Evolutionary conservation across 2,113 vertebrate species (phyloP), one percentile per base, ranked within the genome.

Genomic region (Helogale parvula): DNA sequence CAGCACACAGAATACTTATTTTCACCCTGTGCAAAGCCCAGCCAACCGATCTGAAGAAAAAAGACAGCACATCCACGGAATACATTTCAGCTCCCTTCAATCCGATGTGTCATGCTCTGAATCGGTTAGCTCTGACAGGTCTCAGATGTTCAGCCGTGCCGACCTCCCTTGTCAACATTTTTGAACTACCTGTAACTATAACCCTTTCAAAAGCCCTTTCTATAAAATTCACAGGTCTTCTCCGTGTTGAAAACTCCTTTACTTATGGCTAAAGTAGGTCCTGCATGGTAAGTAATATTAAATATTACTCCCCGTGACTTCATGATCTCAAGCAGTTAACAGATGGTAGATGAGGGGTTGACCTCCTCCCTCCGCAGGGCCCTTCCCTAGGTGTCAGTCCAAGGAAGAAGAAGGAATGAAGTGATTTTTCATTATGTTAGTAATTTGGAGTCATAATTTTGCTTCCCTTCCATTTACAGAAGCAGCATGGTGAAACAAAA

Each of bases 361-460:
- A 68, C 21, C 81, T 11, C 5, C 1, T 85, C 47, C 83, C 54
- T 12, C 21, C 7, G 29, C 21, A 89, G 86, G 85, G 45, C 21
- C 60, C 86, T 80, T 88, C 79, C 66, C 92, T 38, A 92, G 92
- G 94, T 94, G 92, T 89, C 94, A 68, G 35, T n/a, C 29, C 83
- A 35, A 29, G 25, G 72, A 77, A 81, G 93, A 81, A 91, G 95
- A 88, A 90, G 2, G 50, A 94, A 90, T 93, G 93, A 94, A 97
- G 89, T 94, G 91, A 89, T 25, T 97, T 92, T 93, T 94, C 88
- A 95, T 94, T 96, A 90, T 89, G 66, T 33, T 54, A 66, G 87
- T 76, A 84, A 94, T 92, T 90, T 88, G 79, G 79, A 96, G 92
- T 96, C 83, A 81, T 98, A 93, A 97, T 97, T 97, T 82, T 90